Evolutionary conservation across 2,797 vertebrate species (phyloP), one percentile per base, ranked within the genome.

Genomic region (Geotrypetes seraphini): DNA sequence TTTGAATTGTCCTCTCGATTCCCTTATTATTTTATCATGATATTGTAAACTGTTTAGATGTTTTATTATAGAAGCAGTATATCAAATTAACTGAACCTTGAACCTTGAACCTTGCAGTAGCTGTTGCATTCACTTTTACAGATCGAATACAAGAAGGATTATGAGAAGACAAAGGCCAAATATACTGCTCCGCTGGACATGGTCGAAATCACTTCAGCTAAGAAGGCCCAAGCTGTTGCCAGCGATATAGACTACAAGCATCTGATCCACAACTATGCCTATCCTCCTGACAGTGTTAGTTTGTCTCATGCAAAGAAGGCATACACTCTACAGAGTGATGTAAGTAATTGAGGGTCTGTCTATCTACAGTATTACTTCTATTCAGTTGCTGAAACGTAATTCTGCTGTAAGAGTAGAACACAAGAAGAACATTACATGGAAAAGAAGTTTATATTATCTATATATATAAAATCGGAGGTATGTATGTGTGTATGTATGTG

Each of bases 91-190:
- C n/a, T n/a, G n/a, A n/a, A n/a, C n/a, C n/a, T n/a, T n/a, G n/a
- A n/a, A n/a, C n/a, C n/a, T n/a, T n/a, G n/a, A n/a, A n/a, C n/a
- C n/a, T n/a, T n/a, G n/a, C n/a, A n/a, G n/a, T 25, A 26, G 19
- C 3, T 22, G 19, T 28, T 28, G 8, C 45, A 28, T 39, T 51
- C 28, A 23, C 33, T 47, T 58, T 57, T 60, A 25, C 61, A 96
- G 92, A 85, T 78, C 4, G 86, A 87, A 57, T 96, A 96, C 37
- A 92, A 83, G 47, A 93, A 91, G 52, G 73, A 87, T 53, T 96
- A 96, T 44, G 92, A 96, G 63, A 87, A 84, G 44, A 58, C 83
- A 6, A 96, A 94, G 76, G 91, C 87, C 35, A 75, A 83, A 69
- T 96, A 90, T 47, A 86, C 88, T 1, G 40, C 79, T 12, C 80